Evolutionary conservation across 2,888 invertebrate species (phyloP).

Genomic region (Steinernema hermaphroditum): DNA sequence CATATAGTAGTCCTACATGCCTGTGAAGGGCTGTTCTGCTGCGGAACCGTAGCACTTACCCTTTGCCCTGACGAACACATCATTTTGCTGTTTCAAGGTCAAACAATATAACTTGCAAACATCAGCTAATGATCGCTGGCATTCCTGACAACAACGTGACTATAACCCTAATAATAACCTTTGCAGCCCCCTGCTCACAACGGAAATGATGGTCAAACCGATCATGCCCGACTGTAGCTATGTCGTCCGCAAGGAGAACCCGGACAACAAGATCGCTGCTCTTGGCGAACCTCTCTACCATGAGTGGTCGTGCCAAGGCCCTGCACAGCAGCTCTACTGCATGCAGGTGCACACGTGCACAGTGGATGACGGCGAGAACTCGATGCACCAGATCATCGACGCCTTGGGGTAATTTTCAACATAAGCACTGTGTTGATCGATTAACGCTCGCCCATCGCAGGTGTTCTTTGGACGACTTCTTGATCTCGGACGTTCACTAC

Average conservation of each 20-base stretch:
- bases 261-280: background rate
- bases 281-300: background rate
- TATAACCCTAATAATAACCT: background rate
- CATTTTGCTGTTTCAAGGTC: too few relatives aligned
- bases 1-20: too few relatives aligned
- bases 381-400: conserved; percentile 50
- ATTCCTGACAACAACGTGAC: too few relatives aligned
- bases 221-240: conserved; percentile 6
- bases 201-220: conserved; percentile 11
- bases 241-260: background rate
- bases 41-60: too few relatives aligned
- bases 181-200: background rate
- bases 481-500: conserved; percentile 1
- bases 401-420: conserved; percentile 42
- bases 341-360: conserved; percentile 56
- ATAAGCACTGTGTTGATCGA: background rate
- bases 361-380: conserved; percentile 54
- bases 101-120: too few relatives aligned
- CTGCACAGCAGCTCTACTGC: conserved; percentile 42
- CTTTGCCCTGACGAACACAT: too few relatives aligned
- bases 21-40: too few relatives aligned
- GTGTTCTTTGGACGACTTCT: conserved; percentile 14
- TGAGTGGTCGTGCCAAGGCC: conserved; percentile 47
- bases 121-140: too few relatives aligned
- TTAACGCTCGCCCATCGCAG: too few relatives aligned